Evolutionary conservation across 2,888 invertebrate species (phyloP).

Genomic region (Molanna angustata): DNA sequence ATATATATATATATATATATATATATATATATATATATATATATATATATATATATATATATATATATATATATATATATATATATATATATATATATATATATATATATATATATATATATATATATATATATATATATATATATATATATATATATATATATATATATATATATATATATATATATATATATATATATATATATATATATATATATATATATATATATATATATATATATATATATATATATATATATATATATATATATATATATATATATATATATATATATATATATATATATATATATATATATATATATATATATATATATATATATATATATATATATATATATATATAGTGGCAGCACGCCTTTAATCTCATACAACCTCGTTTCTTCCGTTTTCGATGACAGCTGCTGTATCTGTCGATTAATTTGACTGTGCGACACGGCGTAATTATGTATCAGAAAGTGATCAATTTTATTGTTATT

Average conservation of each 20-base stretch:
- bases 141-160: neutral
- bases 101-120: neutral
- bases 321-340: neutral
- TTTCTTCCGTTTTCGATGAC: no score
- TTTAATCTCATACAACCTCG: neutral
- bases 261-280: neutral
- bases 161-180: neutral
- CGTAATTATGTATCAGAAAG: no score
- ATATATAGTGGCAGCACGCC: no score
- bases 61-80: neutral
- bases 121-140: neutral
- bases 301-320: neutral
- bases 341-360: neutral
- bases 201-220: neutral
- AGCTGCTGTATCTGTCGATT: no score
- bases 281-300: neutral
- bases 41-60: neutral
- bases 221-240: neutral
- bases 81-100: neutral
- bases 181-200: neutral
- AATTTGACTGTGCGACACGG: no score
- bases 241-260: neutral
- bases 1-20: neutral
- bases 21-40: neutral
- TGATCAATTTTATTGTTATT: no score